phyloP scores from a whole-genome alignment of 2,113 vertebrate genomes.

The Formicarius rufipectus region DNA sequence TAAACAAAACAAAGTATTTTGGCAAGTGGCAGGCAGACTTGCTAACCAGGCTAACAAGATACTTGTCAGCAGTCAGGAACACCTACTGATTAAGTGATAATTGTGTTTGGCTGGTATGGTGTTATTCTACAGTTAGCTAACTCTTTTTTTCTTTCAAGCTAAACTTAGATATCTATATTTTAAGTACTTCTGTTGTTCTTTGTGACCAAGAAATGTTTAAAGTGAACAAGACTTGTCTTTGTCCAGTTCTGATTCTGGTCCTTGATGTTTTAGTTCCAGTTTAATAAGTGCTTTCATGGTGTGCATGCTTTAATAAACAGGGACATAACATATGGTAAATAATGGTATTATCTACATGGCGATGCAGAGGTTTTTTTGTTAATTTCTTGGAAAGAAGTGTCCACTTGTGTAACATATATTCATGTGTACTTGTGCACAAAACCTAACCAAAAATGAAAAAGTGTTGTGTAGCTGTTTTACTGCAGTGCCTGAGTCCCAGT shows the following conservation, averaged over 20 bases:
- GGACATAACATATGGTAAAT: neutral
- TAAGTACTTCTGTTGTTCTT: neutral
- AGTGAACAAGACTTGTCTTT: neutral
- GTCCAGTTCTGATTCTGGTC: neutral
- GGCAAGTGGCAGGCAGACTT: constrained; percentile 59
- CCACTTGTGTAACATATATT: neutral
- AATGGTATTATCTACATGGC: neutral
- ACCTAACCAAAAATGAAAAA: neutral
- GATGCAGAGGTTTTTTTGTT: neutral
- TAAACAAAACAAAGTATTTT: constrained; percentile 68
- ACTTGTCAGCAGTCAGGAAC: constrained; percentile 22
- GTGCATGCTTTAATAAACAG: neutral
- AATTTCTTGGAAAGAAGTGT: neutral
- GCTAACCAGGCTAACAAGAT: constrained; percentile 48
- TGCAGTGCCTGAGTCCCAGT: neutral
- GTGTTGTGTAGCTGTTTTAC: neutral
- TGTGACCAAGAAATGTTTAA: neutral
- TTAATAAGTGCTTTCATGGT: neutral
- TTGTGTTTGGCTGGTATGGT: neutral
- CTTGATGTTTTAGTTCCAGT: neutral
- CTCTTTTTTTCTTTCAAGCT: neutral
- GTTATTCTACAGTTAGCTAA: constrained; percentile 9
- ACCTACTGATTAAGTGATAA: constrained; percentile 28
- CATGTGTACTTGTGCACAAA: neutral
- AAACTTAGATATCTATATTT: neutral